Base-by-base conservation (phyloP, 2,888 invertebrate genomes). In the Masnerella sp. region DNA sequence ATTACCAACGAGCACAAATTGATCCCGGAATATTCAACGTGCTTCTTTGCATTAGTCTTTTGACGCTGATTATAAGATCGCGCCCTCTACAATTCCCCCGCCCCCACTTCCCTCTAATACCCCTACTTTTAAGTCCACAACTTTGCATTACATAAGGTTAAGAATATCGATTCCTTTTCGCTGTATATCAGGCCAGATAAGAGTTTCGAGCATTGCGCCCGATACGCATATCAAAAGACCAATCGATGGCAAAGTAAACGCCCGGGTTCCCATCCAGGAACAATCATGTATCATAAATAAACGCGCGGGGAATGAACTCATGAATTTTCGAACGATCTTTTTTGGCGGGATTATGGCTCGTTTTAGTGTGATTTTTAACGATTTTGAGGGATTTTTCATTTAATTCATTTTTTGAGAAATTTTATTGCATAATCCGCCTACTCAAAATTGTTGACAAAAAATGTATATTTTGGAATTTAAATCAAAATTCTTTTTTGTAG, bases 171-270 rank as follows among this genome's bases (percentile, higher is more conserved):
- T 69, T 69, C 47, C 54, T 54, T 69, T 54, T 28, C 69, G 12
- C 18, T 59, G 38, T 45, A 61, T 68, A 56, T 56, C 36, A 25
- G 51, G 34, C 36, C 40, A 49, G 58, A 47, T 59, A 64, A 71
- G 59, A 52, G 59, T 72, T 72, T 61, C 54, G 36, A 65, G 61
- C 20, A 25, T 43, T 72, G 65, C 52, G 22, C 40, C 17, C 25
- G 65, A 45, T 71, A 56, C 61, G 67, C 43, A 36, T 56, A 67
- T 67, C 72, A 73, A 61, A 62, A 54, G 61, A 47, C 54, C 72
- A 67, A 65, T 72, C 72, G 72, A 73, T 62, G 72, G 65, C 47
- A 59, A 64, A 54, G 65, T 54, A 65, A 65, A 72, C 54, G 54
- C 17, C 38, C 47, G 45, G 28, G 40, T 59, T 62, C 49, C 56